Evolutionary conservation across 2,113 vertebrate genomes (phyloP), one percentile per base, ranked within the genome.

Genomic region (Cricetomys ansorgei): DNA sequence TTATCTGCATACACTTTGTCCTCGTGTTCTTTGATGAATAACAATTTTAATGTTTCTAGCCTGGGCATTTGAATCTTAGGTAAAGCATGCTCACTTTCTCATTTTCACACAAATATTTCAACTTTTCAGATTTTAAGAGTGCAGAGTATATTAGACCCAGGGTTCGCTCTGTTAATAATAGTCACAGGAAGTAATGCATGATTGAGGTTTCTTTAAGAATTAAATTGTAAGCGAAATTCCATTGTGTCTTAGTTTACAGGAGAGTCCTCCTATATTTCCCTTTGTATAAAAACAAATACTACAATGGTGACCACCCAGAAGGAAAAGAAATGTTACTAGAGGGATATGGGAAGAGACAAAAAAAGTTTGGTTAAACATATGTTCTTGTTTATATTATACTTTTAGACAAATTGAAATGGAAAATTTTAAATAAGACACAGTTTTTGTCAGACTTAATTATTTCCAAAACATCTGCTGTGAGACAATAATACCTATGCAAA

Each of bases 281-380:
- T 94, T 95, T 83, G 77, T 95, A 92, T 72, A 95, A 98, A 98
- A 97, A 96, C 96, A 97, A 89, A 87, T 91, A 27, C 1, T 25
- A 87, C 40, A 55, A 84, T 6, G 88, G 37, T 97, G 98, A 98
- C 98, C 98, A 98, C 98, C 98, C 98, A 99, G 98, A 98, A 98
- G 98, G 0, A 62, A 98, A 96, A 73, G 85, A 94, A 64, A 40
- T 94, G 76, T 96, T 97, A 96, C 91, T 96, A 94, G 89, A 92
- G 94, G 92, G n/a, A 79, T 97, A 97, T 0, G 48, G 45, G 95
- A 92, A 95, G 87, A 80, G 45, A 45, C 79, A 93, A 84, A 93
- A 29, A 43, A 72, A 83, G 85, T 96, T 97, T 97, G 91, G 86
- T 94, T 98, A 94, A 97, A 98, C 98, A 98, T 75, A 43, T 98